Base-by-base conservation (phyloP, 2,113 vertebrate species). In the Macrotis lagotis region DNA sequence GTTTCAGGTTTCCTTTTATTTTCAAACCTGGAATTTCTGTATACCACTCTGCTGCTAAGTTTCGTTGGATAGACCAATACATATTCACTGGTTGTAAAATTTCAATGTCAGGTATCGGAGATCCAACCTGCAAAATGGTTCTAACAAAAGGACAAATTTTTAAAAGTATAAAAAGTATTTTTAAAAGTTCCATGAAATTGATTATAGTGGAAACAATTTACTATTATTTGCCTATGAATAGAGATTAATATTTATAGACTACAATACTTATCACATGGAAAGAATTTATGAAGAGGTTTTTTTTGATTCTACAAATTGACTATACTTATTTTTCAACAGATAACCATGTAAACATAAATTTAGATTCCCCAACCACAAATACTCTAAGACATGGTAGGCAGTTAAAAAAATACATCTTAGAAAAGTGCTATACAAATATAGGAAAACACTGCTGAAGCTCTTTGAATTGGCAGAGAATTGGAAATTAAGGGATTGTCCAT, bases 41-140 rank as follows among this genome's bases (percentile, higher is more conserved):
- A 97, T 99, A 99, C 99, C 99, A 99, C 11, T 98, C 31, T 91
- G 99, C 98, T 3, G 99, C 98, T 95, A 99, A 98, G 98, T 99
- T 99, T 96, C 99, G 99, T 98, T 98, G 99, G 51, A 99, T 96
- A 9, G 98, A 98, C 95, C 99, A 98, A 59, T 98, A 97, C 97
- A 99, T 98, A 97, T 99, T 99, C 59, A 99, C 99, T 0, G 99
- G 99, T 94, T 98, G 94, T 92, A 99, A 98, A 92, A 99, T 99
- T 98, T 99, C 99, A 90, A 98, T 97, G 91, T 98, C 98, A 88
- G 97, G 97, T 49, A 95, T 96, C 25, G 97, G 97, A 8, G 96
- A 97, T 3, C 88, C 97, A 51, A 92, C 24, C 28, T 98, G 97
- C 96, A 99, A 94, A 89, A 97, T 51, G 48, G 99, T 98, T 97